phyloP scores from a whole-genome alignment of 1,140 invertebrate species.

The Ostrea edulis region DNA sequence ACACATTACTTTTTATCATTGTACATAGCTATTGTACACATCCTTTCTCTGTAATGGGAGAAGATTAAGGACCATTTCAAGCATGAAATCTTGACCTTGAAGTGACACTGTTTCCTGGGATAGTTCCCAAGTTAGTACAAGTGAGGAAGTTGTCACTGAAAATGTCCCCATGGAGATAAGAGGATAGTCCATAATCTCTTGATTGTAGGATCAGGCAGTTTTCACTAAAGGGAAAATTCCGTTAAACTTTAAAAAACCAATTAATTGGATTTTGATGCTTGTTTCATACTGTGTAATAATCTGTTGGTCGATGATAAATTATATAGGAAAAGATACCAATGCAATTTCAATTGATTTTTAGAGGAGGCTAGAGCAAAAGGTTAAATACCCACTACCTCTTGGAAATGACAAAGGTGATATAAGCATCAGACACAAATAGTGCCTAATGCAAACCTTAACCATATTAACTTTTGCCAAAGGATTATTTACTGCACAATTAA shows the following conservation, averaged over 20 bases:
- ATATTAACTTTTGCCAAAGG: conserved; percentile 21
- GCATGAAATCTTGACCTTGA: conserved; percentile 29
- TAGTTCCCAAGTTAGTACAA: not conserved
- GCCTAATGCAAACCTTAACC: conserved; percentile 26
- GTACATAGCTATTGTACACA: not conserved
- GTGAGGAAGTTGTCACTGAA: not conserved
- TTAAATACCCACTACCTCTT: not conserved
- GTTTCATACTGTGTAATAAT: conserved; percentile 17
- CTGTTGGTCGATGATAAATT: not conserved
- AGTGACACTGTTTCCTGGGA: not conserved
- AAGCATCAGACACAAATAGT: conserved; percentile 18
- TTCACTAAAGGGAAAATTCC: not conserved
- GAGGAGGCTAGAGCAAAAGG: conserved; percentile 1
- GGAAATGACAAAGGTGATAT: conserved; percentile 21
- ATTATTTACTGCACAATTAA: conserved; percentile 23
- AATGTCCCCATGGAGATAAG: not conserved
- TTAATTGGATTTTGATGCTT: conserved; percentile 37
- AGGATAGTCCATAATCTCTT: conserved; percentile 11
- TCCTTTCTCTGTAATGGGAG: not conserved
- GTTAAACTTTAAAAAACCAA: conserved; percentile 3
- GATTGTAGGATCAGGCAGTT: not conserved
- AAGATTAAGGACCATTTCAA: not conserved
- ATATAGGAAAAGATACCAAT: conserved; percentile 12
- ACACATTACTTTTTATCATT: not conserved
- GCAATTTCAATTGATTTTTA: conserved; percentile 26